These are phyloP conservation scores for Parauchenoglanis ngamensis DNA, from an alignment of 2,797 vertebrate genomes.

Conservation along the genomic window DNA sequence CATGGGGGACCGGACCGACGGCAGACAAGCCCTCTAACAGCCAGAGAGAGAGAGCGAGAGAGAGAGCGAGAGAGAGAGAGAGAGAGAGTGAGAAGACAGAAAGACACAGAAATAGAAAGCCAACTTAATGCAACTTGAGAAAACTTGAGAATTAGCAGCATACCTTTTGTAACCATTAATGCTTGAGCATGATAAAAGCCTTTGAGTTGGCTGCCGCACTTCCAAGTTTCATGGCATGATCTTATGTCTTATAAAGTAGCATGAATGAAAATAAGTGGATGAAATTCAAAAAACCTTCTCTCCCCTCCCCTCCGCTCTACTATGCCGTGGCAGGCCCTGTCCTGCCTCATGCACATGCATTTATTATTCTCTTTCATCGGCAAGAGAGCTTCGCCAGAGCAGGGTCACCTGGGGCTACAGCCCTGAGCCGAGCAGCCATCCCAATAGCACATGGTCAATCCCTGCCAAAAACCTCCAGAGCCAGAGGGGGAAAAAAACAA, in stretches of 20 bases:
- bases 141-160: background rate
- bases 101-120: slow-evolving; percentile 62
- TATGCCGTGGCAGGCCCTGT: slow-evolving; percentile 31
- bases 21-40: slow-evolving; percentile 70
- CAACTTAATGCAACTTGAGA: slow-evolving; percentile 39
- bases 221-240: background rate
- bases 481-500: slow-evolving; percentile 2
- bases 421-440: slow-evolving; percentile 50
- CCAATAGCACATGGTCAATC: slow-evolving; percentile 43
- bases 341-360: slow-evolving; percentile 48
- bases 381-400: slow-evolving; percentile 57
- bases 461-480: slow-evolving; percentile 38
- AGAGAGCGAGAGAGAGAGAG: slow-evolving; percentile 47
- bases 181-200: background rate
- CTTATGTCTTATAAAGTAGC: slow-evolving; percentile 28
- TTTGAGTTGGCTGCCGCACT: background rate
- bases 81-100: slow-evolving; percentile 17
- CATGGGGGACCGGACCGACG: slow-evolving; percentile 75
- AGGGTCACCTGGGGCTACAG: slow-evolving; percentile 66
- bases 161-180: background rate
- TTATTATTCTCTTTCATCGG: slow-evolving; percentile 73
- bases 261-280: slow-evolving; percentile 22
- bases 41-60: slow-evolving; percentile 61
- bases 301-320: slow-evolving; percentile 35
- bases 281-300: slow-evolving; percentile 43